A percentile compares a stretch with the other conserved stretches of the same genome.
phyloP scores from a whole-genome alignment of 2,113 vertebrate genomes.

The Cyprinodon brontotheroides region DNA sequence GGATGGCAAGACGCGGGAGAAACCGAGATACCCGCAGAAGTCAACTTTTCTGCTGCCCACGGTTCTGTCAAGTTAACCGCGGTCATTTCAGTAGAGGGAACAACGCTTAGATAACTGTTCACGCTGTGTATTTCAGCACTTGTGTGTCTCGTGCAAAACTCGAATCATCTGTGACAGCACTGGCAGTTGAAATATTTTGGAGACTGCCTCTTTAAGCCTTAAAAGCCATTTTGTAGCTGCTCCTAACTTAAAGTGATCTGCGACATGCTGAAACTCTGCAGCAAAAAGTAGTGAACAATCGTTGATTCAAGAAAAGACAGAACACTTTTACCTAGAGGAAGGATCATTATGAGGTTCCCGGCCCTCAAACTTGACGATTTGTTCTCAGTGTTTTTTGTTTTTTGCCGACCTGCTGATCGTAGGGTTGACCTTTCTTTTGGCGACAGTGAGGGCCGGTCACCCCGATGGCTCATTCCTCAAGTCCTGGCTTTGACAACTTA shows the following conservation, averaged over 20 bases:
- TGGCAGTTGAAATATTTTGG: background rate
- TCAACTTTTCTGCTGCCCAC: conserved; percentile 30
- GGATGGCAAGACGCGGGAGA: background rate
- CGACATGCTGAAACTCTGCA: too few species aligned
- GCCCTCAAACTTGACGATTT: background rate
- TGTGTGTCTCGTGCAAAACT: conserved; percentile 23
- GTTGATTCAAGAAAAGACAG: background rate
- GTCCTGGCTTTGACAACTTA: conserved; percentile 85
- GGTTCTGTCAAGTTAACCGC: conserved; percentile 44
- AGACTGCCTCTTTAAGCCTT: background rate
- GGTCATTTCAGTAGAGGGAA: conserved; percentile 33
- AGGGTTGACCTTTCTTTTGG: conserved; percentile 80
- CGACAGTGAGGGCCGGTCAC: conserved; percentile 89
- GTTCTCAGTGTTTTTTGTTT: background rate
- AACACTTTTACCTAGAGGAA: background rate
- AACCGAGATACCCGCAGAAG: conserved; percentile 14
- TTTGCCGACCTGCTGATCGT: conserved; percentile 78
- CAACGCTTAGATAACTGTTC: conserved; percentile 31
- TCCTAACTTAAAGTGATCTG: background rate
- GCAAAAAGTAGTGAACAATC: conserved; percentile 1
- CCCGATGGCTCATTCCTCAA: conserved; percentile 78
- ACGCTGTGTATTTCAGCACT: conserved; percentile 5
- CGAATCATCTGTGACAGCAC: background rate
- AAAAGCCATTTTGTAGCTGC: background rate
- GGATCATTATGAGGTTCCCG: background rate